A percentile compares a stretch with the other conserved stretches of the same genome.
Evolutionary conservation across 2,797 vertebrate genomes (phyloP).

Genomic region (Platalea minor): DNA sequence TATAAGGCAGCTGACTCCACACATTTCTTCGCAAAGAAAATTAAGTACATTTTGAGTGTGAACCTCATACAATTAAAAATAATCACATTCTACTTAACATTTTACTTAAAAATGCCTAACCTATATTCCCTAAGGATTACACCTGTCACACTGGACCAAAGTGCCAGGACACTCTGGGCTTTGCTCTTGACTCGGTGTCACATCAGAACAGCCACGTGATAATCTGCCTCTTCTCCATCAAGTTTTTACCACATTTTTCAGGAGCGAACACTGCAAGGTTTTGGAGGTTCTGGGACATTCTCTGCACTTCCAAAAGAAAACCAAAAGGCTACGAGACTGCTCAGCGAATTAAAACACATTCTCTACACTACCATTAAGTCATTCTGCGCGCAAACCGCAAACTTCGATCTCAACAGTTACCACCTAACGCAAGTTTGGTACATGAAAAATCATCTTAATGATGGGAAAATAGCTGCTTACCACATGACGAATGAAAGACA

Average conservation of each 20-base stretch:
- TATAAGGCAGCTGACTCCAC: background rate
- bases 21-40: background rate
- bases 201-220: background rate
- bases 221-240: background rate
- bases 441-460: background rate
- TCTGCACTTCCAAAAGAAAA: background rate
- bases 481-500: slow-evolving; percentile 38
- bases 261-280: background rate
- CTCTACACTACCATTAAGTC: background rate
- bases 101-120: background rate
- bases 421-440: background rate
- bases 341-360: background rate
- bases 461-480: background rate
- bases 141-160: background rate
- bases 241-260: background rate
- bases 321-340: background rate
- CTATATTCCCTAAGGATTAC: background rate
- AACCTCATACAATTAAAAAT: background rate
- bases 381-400: background rate
- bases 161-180: background rate
- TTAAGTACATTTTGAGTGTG: background rate
- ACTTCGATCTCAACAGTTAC: background rate
- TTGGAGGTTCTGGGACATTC: background rate
- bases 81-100: background rate
- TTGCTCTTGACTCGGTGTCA: background rate